Conservation (phyloP, 2,113 vertebrate genomes). For the Acrocephalus kingi region DNA sequence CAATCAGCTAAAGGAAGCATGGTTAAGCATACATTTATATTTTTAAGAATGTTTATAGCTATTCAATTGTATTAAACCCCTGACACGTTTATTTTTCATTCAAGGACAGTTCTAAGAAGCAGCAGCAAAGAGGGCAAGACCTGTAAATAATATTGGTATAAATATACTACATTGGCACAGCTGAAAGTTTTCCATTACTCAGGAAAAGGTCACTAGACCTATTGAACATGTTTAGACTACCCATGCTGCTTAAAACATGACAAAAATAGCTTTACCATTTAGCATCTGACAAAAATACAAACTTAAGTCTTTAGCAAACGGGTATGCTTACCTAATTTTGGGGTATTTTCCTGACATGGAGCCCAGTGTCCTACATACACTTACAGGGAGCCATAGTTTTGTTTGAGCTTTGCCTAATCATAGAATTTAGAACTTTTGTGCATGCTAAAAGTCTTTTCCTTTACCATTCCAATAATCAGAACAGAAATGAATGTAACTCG, state of each 20-base stretch:
- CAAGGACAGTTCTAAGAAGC: conserved; percentile 34
- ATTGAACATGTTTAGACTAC: conserved; percentile 67
- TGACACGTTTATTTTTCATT: conserved; percentile 42
- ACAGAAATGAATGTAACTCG: not conserved
- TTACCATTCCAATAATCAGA: not conserved
- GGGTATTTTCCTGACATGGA: conserved; percentile 16
- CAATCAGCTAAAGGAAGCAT: not conserved
- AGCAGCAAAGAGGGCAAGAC: conserved; percentile 38
- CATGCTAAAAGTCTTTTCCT: not conserved
- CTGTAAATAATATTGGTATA: conserved; percentile 72
- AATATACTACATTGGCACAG: conserved; percentile 59
- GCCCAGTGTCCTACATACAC: not conserved
- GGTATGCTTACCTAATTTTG: conserved; percentile 19
- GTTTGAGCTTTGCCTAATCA: not conserved
- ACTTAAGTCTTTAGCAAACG: not conserved
- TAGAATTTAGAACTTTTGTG: not conserved
- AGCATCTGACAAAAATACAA: conserved; percentile 44
- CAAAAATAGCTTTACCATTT: conserved; percentile 62
- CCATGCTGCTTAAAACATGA: conserved; percentile 50
- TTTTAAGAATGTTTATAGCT: not conserved
- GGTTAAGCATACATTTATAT: not conserved
- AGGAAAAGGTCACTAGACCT: conserved; percentile 69
- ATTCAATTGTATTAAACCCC: conserved; percentile 34
- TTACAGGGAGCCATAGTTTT: not conserved
- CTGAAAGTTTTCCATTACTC: conserved; percentile 66